Conservation (phyloP, 1,140 invertebrate genomes). For the Drosophila sproati region DNA sequence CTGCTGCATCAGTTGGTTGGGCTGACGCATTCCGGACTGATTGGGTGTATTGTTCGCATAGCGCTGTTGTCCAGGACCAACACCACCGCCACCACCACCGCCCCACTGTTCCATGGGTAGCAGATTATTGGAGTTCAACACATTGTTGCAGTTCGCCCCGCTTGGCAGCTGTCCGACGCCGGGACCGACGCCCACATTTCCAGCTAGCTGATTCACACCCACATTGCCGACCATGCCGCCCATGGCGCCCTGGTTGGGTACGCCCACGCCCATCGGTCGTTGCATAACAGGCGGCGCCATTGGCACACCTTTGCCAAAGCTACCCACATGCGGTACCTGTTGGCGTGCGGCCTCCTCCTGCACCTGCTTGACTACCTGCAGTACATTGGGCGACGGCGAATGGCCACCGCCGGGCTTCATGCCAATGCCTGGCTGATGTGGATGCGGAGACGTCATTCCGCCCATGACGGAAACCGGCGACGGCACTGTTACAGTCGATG, state of each 20-base stretch:
- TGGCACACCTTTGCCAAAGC: constrained; percentile 89
- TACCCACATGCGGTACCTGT: constrained; percentile 89
- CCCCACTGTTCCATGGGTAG: constrained; percentile 90
- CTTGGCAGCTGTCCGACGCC: constrained; percentile 47
- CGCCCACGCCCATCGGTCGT: constrained; percentile 80
- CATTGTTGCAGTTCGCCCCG: constrained; percentile 62
- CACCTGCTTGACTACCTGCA: constrained; percentile 95
- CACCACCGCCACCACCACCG: constrained; percentile 42
- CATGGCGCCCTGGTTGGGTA: constrained; percentile 64
- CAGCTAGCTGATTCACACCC: constrained; percentile 43
- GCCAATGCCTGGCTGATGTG: constrained; percentile 88
- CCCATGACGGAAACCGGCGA: constrained; percentile 75
- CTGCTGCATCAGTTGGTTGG: constrained; percentile 84
- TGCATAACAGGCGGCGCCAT: constrained; percentile 90
- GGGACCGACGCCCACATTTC: constrained; percentile 50
- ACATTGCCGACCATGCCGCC: constrained; percentile 56
- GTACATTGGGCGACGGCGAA: constrained; percentile 92
- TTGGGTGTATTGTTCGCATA: constrained; percentile 72
- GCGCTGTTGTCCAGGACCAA: constrained; percentile 54
- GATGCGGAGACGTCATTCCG: constrained; percentile 84
- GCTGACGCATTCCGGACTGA: constrained; percentile 84
- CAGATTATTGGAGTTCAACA: constrained; percentile 84
- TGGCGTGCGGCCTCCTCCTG: constrained; percentile 96
- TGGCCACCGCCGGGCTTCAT: constrained; percentile 88
- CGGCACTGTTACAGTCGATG: constrained; percentile 84